These are phyloP conservation scores for Caerostris extrusa DNA, from an alignment of 1,140 invertebrate species.

Conservation along the genomic window DNA sequence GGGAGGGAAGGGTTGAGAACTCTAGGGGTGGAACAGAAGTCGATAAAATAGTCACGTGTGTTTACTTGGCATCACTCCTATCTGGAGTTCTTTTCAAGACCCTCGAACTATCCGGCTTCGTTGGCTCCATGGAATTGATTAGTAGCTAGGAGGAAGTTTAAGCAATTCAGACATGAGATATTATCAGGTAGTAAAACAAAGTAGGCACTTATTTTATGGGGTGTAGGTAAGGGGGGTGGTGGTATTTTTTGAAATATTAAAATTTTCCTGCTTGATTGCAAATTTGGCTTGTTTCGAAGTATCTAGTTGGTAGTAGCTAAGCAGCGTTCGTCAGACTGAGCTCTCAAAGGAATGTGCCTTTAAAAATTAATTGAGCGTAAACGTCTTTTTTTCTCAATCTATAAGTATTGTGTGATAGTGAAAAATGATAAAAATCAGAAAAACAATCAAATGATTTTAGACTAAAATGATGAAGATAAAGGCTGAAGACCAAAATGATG, in stretches of 20 bases:
- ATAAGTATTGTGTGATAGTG: too few relatives aligned
- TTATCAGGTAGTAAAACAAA: not conserved
- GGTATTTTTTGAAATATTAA: not conserved
- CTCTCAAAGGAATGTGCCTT: too few relatives aligned
- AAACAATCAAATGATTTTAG: too few relatives aligned
- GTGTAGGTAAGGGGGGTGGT: not conserved
- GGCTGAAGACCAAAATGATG: too few relatives aligned
- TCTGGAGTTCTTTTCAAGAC: not conserved
- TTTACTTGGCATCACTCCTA: slow-evolving; percentile 27
- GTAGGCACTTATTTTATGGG: not conserved
- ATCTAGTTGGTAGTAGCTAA: too few relatives aligned
- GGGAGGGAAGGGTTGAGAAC: not conserved
- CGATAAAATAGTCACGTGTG: slow-evolving; percentile 38
- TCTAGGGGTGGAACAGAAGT: not conserved
- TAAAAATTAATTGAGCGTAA: too few relatives aligned
- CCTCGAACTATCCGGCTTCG: not conserved
- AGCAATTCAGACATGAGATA: not conserved
- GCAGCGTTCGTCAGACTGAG: too few relatives aligned
- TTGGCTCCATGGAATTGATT: not conserved
- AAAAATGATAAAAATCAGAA: too few relatives aligned
- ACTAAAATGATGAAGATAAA: too few relatives aligned
- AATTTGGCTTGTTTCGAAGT: not conserved
- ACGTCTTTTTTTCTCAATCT: too few relatives aligned
- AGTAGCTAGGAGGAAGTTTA: not conserved
- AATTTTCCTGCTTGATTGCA: not conserved